Evolutionary conservation across 2,888 invertebrate genomes (phyloP).

Genomic region (Saturnia pavonia): DNA sequence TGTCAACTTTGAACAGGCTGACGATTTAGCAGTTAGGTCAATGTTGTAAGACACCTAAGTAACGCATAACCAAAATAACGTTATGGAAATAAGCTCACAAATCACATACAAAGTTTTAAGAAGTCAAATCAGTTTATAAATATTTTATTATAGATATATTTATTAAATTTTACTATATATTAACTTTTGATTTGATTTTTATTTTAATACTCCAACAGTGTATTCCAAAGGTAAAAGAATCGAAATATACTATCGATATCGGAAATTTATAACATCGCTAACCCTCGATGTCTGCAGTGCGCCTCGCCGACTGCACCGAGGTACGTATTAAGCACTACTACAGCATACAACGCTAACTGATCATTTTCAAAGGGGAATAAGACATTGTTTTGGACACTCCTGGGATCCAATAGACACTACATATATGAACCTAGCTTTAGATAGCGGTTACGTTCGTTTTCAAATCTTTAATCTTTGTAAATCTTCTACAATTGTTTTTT

Average conservation of each 20-base stretch:
- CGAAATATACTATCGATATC: not conserved
- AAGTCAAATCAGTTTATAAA: too few species aligned
- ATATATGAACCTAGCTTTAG: not conserved
- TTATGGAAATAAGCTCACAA: too few species aligned
- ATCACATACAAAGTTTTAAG: too few species aligned
- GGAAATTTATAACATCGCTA: not conserved
- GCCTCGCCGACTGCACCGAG: too few species aligned
- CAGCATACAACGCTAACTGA: conserved; percentile 7
- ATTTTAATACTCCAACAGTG: not conserved
- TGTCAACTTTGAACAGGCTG: too few species aligned
- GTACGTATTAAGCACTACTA: conserved; percentile 21
- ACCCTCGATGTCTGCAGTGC: conserved; percentile 12
- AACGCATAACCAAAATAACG: too few species aligned
- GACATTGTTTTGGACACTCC: conserved; percentile 21
- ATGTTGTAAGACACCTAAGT: too few species aligned
- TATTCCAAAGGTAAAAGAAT: not conserved
- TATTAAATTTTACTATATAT: conserved; percentile 21
- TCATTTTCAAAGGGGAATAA: conserved; percentile 15
- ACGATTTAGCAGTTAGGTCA: too few species aligned
- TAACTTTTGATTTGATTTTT: not conserved
- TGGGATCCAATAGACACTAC: not conserved
- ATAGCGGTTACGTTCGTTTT: not conserved
- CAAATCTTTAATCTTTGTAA: not conserved
- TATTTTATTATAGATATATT: not conserved
- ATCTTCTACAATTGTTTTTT: not conserved